Evolutionary conservation across 2,888 invertebrate genomes (phyloP), one percentile per base, ranked within the genome.

Genomic region (Caenorhabditis afra): DNA sequence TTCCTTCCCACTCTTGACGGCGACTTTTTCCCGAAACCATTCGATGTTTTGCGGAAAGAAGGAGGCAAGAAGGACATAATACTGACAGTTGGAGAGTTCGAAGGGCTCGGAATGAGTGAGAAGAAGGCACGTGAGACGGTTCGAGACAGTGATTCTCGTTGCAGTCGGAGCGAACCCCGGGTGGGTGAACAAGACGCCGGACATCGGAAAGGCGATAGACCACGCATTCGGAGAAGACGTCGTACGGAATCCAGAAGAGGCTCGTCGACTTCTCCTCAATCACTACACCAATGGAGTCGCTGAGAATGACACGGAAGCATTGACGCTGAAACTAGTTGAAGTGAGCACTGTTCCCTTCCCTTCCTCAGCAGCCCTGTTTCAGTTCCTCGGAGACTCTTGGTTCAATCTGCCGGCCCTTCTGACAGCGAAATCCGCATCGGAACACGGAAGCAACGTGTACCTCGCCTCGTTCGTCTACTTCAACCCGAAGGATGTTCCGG

Each of bases 21-120:
- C 4, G 83, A 84, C 61, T 86, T 86, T 55, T 80, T 86, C 58
- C 84, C 86, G 0, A 78, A 74, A 57, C 74, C 82, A 18, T 61
- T 83, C 8, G 66, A 79, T 11, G 75, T 73, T 22, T 55, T 86
- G 14, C 37, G 85, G 35, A 59, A 55, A 37, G 81, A 86, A 45
- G 70, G 68, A 16, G 75, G 81, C 14, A 65, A 67, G 18, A 84
- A 83, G 37, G 39, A 45, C 18, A 65, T 78, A 8, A 57, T 86
- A 74, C 47, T 74, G 10, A 85, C 85, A 5, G 66, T 79, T 35
- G 78, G 79, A 0, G 73, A 86, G 18, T 74, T 77, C 29, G 86
- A 86, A 52, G 86, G 86, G 14, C 41, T 71, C 78, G 2, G 76
- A 75, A 11, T 59, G 65, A 29, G 29, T 29, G 29, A 29, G 29